These are phyloP conservation scores for Eupithecia centaureata DNA, from an alignment of 2,888 invertebrate species.

Conservation along the genomic window DNA sequence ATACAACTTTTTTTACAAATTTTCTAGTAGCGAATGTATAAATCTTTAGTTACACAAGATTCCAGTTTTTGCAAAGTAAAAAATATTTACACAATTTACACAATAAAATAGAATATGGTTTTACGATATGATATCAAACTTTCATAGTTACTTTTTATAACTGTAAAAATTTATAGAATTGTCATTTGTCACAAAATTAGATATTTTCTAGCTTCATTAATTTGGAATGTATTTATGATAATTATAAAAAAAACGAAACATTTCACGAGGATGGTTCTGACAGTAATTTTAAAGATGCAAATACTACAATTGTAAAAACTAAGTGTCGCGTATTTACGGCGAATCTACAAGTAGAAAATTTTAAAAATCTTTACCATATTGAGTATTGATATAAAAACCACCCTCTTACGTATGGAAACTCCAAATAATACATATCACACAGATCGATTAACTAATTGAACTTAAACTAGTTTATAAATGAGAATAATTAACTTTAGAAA, in stretches of 20 bases:
- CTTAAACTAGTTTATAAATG: constrained; percentile 16
- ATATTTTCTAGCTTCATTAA: constrained; percentile 32
- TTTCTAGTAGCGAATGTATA: constrained; percentile 13
- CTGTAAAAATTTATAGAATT: constrained; percentile 4
- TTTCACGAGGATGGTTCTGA: constrained; percentile 27
- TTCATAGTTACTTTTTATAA: neutral
- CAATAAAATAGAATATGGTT: constrained; percentile 30
- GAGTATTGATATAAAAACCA: constrained; percentile 38
- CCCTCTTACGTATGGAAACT: constrained; percentile 27
- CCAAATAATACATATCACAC: constrained; percentile 29
- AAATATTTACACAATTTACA: constrained; percentile 67
- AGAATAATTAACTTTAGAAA: constrained; percentile 16
- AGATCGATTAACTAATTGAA: constrained; percentile 17
- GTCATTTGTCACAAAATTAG: constrained; percentile 9
- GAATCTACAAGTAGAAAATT: constrained; percentile 41
- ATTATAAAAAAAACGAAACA: constrained; percentile 19
- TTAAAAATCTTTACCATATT: constrained; percentile 33
- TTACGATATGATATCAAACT: neutral
- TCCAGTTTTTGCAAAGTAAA: constrained; percentile 36
- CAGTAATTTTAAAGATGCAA: constrained; percentile 21
- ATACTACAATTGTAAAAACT: constrained; percentile 35
- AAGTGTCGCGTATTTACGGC: constrained; percentile 29
- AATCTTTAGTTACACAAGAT: neutral
- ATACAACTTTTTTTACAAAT: constrained; percentile 14
- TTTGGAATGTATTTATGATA: constrained; percentile 42